Base-by-base conservation (phyloP, 2,113 vertebrate species). In the Mormoops blainvillei region DNA sequence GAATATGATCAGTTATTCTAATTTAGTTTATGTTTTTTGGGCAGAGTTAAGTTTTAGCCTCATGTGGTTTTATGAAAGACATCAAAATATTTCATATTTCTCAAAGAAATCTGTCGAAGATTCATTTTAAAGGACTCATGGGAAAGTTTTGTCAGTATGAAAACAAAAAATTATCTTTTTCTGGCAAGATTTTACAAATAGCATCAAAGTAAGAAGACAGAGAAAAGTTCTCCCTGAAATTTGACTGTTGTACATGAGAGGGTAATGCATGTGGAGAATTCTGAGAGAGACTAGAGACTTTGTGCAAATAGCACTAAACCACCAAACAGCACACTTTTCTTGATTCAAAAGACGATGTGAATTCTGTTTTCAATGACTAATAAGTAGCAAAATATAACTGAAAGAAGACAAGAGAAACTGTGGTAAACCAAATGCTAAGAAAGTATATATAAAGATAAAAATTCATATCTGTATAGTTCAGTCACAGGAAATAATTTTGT, bases 21-120 rank as follows among this genome's bases (percentile, higher is more conserved):
- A 95, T 87, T 94, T 87, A 95, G 95, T 80, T 93, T 87, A 56
- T 41, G 10, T 56, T 87, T 33, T 38, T 52, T 91, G 33, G n/a
- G 4, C 20, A 68, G n/a, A 93, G 56, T 65, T 94, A 54, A 28
- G 9, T 73, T 87, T 97, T 89, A 81, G 7, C 16, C 83, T 96
- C 45, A 11, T 2, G 4, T 73, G 45, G 0, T 16, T 93, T 88
- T 48, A 31, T 63, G 14, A 92, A 48, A 91, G 36, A 89, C n/a
- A n/a, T n/a, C n/a, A n/a, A n/a, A n/a, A n/a, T n/a, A n/a, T n/a
- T n/a, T n/a, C n/a, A n/a, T n/a, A n/a, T n/a, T n/a, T n/a, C n/a
- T n/a, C n/a, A n/a, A n/a, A n/a, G n/a, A n/a, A n/a, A n/a, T n/a
- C n/a, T n/a, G n/a, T n/a, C n/a, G n/a, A 67, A 94, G 52, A 82